Conservation (phyloP, 2,797 vertebrate genomes). For the Hoplostethus mediterraneus region DNA sequence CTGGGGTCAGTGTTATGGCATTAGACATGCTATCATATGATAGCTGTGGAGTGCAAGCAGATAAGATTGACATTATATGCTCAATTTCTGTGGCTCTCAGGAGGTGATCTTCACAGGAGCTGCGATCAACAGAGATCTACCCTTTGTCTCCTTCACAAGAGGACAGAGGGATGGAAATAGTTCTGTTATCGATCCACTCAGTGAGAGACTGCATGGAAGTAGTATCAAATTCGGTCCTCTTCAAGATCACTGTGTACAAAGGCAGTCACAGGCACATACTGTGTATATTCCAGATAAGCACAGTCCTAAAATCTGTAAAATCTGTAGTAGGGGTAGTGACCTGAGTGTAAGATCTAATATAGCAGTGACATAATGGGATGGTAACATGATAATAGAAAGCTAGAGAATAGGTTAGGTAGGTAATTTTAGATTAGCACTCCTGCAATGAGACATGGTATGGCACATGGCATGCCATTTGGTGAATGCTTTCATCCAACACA, state of each 20-base stretch:
- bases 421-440: not conserved
- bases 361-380: not conserved
- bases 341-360: not conserved
- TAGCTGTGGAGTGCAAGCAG: slow-evolving; percentile 38
- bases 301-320: not conserved
- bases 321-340: not conserved
- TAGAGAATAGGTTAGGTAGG: not conserved
- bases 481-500: not conserved
- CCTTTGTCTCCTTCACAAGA: slow-evolving; percentile 47
- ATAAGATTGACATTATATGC: slow-evolving; percentile 53
- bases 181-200: slow-evolving; percentile 58
- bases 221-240: slow-evolving; percentile 29
- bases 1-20: slow-evolving; percentile 30
- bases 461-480: not conserved
- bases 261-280: slow-evolving; percentile 8
- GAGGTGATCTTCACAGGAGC: slow-evolving; percentile 58
- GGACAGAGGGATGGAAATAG: slow-evolving; percentile 57
- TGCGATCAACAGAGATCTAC: slow-evolving; percentile 30
- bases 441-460: not conserved
- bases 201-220: slow-evolving; percentile 27
- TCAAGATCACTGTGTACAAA: slow-evolving; percentile 26
- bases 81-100: slow-evolving; percentile 51
- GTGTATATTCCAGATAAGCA: slow-evolving; percentile 21
- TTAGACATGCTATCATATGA: slow-evolving; percentile 42
- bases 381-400: not conserved